Evolutionary conservation across 2,113 vertebrate genomes (phyloP).

Genomic region (Melanocharis versteri): DNA sequence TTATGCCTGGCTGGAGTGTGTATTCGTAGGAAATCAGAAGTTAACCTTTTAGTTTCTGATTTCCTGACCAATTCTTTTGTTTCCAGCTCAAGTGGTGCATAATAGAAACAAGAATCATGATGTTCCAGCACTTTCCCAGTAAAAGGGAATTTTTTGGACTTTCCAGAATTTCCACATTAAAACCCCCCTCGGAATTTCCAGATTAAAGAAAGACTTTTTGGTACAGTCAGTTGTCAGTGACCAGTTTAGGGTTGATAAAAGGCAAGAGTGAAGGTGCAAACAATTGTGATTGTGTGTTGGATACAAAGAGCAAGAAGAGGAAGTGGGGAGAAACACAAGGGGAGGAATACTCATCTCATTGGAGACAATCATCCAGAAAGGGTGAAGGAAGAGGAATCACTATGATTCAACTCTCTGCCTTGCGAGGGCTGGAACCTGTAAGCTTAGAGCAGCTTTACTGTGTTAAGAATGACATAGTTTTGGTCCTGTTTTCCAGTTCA

Average conservation of each 20-base stretch:
- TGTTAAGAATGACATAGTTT: neutral
- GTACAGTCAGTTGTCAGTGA: neutral
- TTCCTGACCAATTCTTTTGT: neutral
- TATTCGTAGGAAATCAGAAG: neutral
- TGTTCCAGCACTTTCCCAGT: neutral
- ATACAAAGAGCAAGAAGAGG: neutral
- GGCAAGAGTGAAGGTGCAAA: neutral
- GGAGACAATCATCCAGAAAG: neutral
- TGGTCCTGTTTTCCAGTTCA: neutral
- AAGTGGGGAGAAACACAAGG: neutral
- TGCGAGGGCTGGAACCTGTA: neutral
- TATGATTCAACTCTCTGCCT: neutral
- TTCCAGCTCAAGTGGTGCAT: neutral
- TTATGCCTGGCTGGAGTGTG: neutral
- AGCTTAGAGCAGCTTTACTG: neutral
- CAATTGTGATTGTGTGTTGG: neutral
- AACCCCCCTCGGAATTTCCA: neutral
- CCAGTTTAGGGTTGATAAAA: neutral
- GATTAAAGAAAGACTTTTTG: neutral
- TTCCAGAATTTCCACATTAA: neutral
- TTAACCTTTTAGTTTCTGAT: conserved; percentile 39
- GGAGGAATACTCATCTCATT: neutral
- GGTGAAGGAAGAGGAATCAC: neutral
- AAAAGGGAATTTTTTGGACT: neutral
- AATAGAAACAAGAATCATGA: neutral